Evolutionary conservation across 2,888 invertebrate species (phyloP).

Genomic region (Junonia oenone): DNA sequence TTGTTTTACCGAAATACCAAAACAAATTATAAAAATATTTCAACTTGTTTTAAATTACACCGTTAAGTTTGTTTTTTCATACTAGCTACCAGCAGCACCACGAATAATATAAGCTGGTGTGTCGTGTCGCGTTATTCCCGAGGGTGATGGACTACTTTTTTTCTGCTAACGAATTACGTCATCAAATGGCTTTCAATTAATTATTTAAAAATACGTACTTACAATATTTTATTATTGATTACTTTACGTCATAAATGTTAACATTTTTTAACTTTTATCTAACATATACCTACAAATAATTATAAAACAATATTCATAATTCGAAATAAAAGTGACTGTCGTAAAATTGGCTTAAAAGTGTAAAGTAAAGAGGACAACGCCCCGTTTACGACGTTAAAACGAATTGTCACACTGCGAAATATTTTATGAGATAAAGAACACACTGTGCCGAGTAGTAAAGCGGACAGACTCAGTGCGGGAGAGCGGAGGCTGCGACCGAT

Average conservation of each 20-base stretch:
- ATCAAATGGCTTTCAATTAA: background rate
- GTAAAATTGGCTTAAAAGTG: background rate
- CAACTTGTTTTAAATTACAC: background rate
- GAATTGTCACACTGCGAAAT: constrained; percentile 24
- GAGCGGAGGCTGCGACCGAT: constrained; percentile 52
- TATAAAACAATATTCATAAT: background rate
- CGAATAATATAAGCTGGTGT: background rate
- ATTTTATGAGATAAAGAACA: constrained; percentile 27
- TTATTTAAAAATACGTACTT: background rate
- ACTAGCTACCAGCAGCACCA: background rate
- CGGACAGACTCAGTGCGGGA: constrained; percentile 38
- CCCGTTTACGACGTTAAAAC: constrained; percentile 13
- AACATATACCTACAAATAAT: too few species aligned
- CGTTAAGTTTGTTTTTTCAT: background rate
- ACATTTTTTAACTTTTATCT: too few species aligned
- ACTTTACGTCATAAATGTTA: background rate
- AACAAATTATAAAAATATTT: too few species aligned
- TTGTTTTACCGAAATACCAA: background rate
- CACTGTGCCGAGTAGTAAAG: constrained; percentile 15
- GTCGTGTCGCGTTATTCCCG: background rate
- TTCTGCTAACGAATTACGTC: background rate
- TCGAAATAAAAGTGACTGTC: background rate
- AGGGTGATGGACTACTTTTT: background rate
- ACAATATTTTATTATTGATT: background rate
- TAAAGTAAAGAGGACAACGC: constrained; percentile 16